Evolutionary conservation across 2,113 vertebrate genomes (phyloP).

Genomic region (Spea bombifrons): DNA sequence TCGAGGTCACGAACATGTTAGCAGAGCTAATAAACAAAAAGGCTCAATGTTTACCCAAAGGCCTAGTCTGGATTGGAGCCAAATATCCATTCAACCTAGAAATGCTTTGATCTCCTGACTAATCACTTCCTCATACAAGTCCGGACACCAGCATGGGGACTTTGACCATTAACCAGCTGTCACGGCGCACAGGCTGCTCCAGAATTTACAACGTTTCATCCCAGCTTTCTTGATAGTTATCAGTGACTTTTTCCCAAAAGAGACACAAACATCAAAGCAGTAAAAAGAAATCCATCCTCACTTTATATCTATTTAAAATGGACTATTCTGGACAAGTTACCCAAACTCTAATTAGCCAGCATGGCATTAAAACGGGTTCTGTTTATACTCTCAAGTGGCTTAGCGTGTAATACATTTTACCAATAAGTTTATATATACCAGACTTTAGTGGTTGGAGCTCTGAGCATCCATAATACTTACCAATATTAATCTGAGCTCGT

Average conservation of each 20-base stretch:
- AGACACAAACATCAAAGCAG: too few species aligned
- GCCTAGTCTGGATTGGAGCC: slow-evolving; percentile 53
- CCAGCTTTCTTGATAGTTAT: background rate
- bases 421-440: too few species aligned
- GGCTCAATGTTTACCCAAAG: slow-evolving; percentile 50
- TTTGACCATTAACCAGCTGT: slow-evolving; percentile 63
- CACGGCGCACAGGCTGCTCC: slow-evolving; percentile 2
- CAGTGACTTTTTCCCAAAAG: background rate
- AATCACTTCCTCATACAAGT: slow-evolving; percentile 68
- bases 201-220: background rate
- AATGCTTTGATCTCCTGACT: slow-evolving; percentile 68
- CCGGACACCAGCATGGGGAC: slow-evolving; percentile 60
- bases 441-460: too few species aligned
- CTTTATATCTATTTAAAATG: too few species aligned
- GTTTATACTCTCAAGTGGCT: too few species aligned
- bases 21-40: slow-evolving; percentile 44
- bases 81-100: slow-evolving; percentile 55
- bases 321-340: too few species aligned
- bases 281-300: too few species aligned
- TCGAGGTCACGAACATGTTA: slow-evolving; percentile 10
- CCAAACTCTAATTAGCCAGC: too few species aligned
- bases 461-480: too few species aligned
- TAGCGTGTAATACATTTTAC: too few species aligned
- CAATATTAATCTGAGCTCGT: too few species aligned
- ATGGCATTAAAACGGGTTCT: too few species aligned